Conservation (phyloP, 53 echinoderm and acorn worm genomes). For the Echinometra lucunter region DNA sequence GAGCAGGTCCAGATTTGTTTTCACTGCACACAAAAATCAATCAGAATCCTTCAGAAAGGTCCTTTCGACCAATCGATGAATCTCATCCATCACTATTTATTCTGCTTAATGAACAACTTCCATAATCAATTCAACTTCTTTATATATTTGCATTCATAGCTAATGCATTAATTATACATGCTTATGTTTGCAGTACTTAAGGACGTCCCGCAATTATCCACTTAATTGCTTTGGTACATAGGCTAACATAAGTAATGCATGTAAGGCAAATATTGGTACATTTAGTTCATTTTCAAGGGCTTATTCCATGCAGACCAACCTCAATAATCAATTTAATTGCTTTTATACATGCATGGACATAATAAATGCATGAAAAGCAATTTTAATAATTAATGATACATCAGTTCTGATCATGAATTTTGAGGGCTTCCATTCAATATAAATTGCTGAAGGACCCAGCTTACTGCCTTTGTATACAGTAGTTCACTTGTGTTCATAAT, state of each 20-base stretch:
- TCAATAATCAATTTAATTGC: too few relatives aligned
- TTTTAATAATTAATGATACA: too few relatives aligned
- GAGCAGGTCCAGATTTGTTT: conserved; percentile 1
- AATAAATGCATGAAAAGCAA: too few relatives aligned
- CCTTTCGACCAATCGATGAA: background rate
- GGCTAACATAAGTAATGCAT: background rate
- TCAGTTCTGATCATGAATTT: too few relatives aligned
- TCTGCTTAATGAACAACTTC: background rate
- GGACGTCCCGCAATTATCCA: background rate
- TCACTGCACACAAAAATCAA: conserved; percentile 31
- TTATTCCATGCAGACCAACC: too few relatives aligned
- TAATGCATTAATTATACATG: background rate
- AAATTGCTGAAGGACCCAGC: background rate
- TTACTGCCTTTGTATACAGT: too few relatives aligned
- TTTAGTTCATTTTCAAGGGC: background rate
- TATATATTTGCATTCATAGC: background rate
- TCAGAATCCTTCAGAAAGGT: background rate
- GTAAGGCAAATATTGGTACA: background rate
- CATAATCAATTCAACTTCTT: background rate
- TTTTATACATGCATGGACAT: too few relatives aligned
- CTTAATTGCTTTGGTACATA: background rate
- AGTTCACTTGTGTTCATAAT: too few relatives aligned
- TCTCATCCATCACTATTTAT: background rate
- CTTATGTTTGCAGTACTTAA: background rate
- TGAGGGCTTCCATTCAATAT: too few relatives aligned